Percentiles rank a stretch among this genome's conserved stretches.
Evolutionary conservation across 2,113 vertebrate species (phyloP).

Genomic region (Monarcha castaneiventris): DNA sequence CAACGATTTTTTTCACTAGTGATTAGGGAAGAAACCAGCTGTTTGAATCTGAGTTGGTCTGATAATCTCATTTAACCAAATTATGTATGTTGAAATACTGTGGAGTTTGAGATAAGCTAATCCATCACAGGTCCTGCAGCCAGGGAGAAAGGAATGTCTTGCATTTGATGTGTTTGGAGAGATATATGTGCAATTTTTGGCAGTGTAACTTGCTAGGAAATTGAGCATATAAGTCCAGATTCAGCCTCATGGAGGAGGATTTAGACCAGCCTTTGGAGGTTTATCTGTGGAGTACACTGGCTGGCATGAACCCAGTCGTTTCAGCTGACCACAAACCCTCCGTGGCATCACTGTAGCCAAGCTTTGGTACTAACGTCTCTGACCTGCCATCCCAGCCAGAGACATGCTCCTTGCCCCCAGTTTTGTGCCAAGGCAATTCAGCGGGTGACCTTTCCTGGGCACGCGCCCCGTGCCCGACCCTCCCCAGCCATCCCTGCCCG

Average conservation of each 20-base stretch:
- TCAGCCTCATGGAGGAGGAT: not conserved
- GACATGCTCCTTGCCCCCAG: fast-evolving
- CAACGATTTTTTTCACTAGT: not conserved
- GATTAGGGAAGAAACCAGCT: not conserved
- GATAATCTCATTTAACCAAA: slow-evolving; percentile 46
- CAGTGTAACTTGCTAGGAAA: not conserved
- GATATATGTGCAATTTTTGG: not conserved
- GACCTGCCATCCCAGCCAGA: not conserved
- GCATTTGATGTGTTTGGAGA: not conserved
- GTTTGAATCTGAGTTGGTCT: not conserved
- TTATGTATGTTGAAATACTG: not conserved
- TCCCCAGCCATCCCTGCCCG: fast-evolving
- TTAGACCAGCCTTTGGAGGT: not conserved
- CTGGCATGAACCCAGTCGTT: not conserved
- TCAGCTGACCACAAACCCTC: not conserved
- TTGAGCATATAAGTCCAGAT: not conserved
- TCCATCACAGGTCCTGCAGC: not conserved
- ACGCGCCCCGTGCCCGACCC: fast-evolving
- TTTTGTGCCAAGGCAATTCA: not conserved
- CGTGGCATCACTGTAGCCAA: fast-evolving
- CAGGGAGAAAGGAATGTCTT: not conserved
- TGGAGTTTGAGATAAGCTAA: slow-evolving; percentile 38
- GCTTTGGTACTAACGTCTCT: not conserved
- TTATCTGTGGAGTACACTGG: not conserved
- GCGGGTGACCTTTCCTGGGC: fast-evolving